Conservation (phyloP, 2,888 invertebrate species). For the Yponomeuta cagnagella region DNA sequence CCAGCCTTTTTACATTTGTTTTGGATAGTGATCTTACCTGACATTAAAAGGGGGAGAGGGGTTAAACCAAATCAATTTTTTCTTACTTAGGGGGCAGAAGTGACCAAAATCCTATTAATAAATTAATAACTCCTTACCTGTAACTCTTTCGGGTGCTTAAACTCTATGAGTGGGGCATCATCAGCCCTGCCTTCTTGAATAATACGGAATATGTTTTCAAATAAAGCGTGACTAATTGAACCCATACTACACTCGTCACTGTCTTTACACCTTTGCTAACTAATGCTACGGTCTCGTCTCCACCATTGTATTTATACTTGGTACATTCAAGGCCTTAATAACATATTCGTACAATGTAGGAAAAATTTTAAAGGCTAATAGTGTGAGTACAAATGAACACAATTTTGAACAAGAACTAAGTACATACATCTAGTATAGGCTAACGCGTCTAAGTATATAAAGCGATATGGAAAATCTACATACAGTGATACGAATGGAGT, state of each 20-base stretch:
- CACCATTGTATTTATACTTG: neutral
- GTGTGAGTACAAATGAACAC: too few relatives aligned
- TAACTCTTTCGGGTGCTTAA: slow-evolving; percentile 80
- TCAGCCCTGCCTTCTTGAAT: slow-evolving; percentile 44
- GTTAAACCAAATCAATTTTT: too few relatives aligned
- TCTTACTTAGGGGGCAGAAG: too few relatives aligned
- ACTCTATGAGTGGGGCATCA: slow-evolving; percentile 64
- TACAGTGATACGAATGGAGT: too few relatives aligned
- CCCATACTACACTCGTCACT: neutral
- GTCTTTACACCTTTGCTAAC: neutral
- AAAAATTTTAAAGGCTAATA: neutral
- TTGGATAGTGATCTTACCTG: too few relatives aligned
- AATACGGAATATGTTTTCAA: slow-evolving; percentile 51
- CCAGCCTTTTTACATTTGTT: too few relatives aligned
- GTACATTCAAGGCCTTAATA: neutral
- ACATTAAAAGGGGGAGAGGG: too few relatives aligned
- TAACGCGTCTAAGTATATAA: too few relatives aligned
- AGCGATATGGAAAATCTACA: too few relatives aligned
- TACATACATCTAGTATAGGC: too few relatives aligned
- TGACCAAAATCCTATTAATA: too few relatives aligned
- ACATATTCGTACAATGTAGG: neutral
- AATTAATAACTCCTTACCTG: slow-evolving; percentile 61
- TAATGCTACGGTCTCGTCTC: neutral
- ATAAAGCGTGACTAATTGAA: slow-evolving; percentile 44
- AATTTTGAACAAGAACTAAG: too few relatives aligned